A percentile compares a stretch with the other conserved stretches of the same genome.
Conservation (phyloP, 2,113 vertebrate species). For the Prionailurus bengalensis region DNA sequence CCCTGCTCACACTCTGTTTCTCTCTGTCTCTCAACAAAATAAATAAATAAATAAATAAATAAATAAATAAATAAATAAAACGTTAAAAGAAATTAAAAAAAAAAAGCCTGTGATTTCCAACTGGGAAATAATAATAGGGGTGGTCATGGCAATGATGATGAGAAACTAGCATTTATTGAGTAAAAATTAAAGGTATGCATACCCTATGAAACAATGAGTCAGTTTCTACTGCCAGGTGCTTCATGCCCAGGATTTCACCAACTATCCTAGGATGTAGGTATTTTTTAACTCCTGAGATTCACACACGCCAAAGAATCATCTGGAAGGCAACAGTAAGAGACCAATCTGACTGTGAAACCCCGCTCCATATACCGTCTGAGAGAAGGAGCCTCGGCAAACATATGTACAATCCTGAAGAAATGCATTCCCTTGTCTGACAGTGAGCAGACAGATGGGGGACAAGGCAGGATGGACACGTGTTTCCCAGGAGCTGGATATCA, state of each 20-base stretch:
- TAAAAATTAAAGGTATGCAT: neutral
- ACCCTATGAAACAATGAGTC: too few species aligned
- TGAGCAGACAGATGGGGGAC: neutral
- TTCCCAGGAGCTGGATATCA: neutral
- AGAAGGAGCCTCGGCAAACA: neutral
- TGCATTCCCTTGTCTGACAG: neutral
- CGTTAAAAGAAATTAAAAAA: too few species aligned
- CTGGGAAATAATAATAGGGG: neutral
- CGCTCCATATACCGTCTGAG: neutral
- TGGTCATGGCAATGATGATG: accelerated
- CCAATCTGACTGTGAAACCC: neutral
- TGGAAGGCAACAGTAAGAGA: neutral
- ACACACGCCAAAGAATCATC: neutral
- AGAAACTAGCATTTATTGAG: accelerated
- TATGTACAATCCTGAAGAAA: accelerated
- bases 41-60: too few species aligned
- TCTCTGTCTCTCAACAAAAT: too few species aligned
- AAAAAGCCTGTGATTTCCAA: neutral
- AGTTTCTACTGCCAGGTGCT: neutral
- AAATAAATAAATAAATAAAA: too few species aligned
- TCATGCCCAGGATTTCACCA: neutral
- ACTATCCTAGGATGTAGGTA: neutral
- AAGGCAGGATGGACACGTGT: too few species aligned
- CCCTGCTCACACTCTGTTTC: too few species aligned
- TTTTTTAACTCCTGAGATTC: neutral